Evolutionary conservation across 2,113 vertebrate species (phyloP), one percentile per base, ranked within the genome.

Genomic region (Alethe diademata): DNA sequence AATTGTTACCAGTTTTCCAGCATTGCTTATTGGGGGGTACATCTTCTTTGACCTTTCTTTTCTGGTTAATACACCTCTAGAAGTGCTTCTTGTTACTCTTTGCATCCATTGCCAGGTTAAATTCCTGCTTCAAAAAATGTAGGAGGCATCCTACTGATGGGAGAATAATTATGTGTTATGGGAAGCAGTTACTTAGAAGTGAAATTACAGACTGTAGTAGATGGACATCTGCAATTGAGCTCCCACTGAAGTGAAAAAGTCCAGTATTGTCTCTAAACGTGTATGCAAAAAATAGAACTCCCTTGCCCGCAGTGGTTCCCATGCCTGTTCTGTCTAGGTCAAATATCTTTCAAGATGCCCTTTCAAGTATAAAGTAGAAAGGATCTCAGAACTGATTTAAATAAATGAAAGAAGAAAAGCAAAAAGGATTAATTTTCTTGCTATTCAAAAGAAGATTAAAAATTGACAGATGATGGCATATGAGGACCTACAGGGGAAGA

Each of bases 371-470:
- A 60, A 95, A 80, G 60, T 56, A 51, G 56, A 86, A 92, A 93
- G 61, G 56, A 31, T 85, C 80, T 91, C 71, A 88, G 56, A 60
- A 76, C 51, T 51, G 51, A 84, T 91, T 88, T 78, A 88, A 91
- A 74, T 88, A 91, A 93, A 75, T 88, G 53, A 74, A 93, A 74
- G 75, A 89, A 73, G 69, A 89, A 78, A 47, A 88, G 19, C 84
- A 90, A 88, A 94, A 95, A 82, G 74, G 86, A 88, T 90, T 71
- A 67, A 74, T 83, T 93, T 91, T 86, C 60, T 86, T 90, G 47
- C 88, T 92, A 33, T 79, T 95, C 82, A 92, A 62, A 91, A 95
- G 84, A 91, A 95, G 75, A 94, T 95, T 90, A 93, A 92, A 95
- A 96, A 90, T 88, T 93, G 90, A 83, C 93, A 86, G 71, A 78